Evolutionary conservation across 2,888 invertebrate species (phyloP), one percentile per base, ranked within the genome.

Genomic region (Agonopterix subpropinquella): DNA sequence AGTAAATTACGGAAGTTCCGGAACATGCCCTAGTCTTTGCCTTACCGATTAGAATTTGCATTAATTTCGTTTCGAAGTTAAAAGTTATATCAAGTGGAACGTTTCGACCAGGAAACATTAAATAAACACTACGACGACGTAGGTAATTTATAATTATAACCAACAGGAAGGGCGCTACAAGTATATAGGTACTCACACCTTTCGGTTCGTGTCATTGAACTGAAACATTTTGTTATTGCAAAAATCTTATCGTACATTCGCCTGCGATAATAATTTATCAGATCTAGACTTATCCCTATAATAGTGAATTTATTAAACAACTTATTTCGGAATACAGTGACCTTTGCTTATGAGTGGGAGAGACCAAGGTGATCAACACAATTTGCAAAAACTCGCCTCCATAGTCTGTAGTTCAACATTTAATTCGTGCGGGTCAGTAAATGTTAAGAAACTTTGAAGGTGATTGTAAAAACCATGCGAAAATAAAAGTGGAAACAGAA

Each of bases 371-470:
- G 70, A 61, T 67, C 72, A 60, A 64, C 66, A 59, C 61, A 59
- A 66, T 70, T 74, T 63, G 69, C 60, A 70, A 75, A 74, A 73
- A 80, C 76, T 68, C 57, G 80, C 77, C 60, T 69, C 69, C 73
- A 28, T 28, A 61, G 60, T 59, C 60, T 55, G 44, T 55, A 55
- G 50, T 46, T 49, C 50, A 61, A 61, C 61, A 61, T 60, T 61
- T 62, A 53, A 64, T 61, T 59, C 57, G 59, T 56, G 58, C 62
- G 61, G 67, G 65, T 69, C 65, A 65, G 54, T 62, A 75, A 82
- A 79, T 78, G 76, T 67, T 76, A 76, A 72, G 69, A 77, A 74
- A 72, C 74, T 70, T 49, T 68, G 72, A 79, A 81, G 77, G 76
- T 73, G 64, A 5, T 28, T 28, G 28, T 7, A 28, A 28, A 28